Evolutionary conservation across 1,140 invertebrate genomes (phyloP), one percentile per base, ranked within the genome.

Genomic region (Trissolcus basalis): DNA sequence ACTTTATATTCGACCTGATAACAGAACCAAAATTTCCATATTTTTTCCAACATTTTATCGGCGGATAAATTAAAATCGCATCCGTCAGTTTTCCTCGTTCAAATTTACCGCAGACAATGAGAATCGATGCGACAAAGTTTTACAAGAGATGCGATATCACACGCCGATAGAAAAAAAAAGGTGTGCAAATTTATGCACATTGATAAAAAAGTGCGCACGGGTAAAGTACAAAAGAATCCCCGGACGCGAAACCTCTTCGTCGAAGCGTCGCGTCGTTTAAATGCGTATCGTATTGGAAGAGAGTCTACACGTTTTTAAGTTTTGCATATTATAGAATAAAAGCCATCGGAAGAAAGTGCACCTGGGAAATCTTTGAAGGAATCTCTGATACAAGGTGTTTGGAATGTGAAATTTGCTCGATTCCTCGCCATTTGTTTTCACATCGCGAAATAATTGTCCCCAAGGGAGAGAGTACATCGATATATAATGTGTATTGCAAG

Each of bases 381-480:
- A 39, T 61, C 39, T 27, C 19, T 16, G 45, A 63, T 50, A 43
- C 36, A 50, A 49, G 32, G 59, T 13, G 47, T 48, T 56, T 61
- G 51, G 51, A 61, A 61, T 61, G 59, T 63, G 5, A 58, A 71
- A 63, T 71, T 59, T 39, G 56, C 58, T 11, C 16, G 36, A 53
- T 12, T 44, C 36, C 19, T 56, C 13, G 36, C 35, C 44, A 64
- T 45, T 72, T 65, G 35, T 72, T 48, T 32, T 39, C 59, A 54
- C 55, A 59, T 65, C 43, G 36, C 32, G 14, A 33, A 60, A 55
- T 73, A 73, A 73, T 73, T 73, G 61, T 73, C 32, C 61, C 36
- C 55, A 10, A 3, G 60, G n/a, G 69, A 72, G 33, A 10, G 0
- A 3, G 16, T 59, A 2, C 9, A 39, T 39, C n/a, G 53, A 59